Evolutionary conservation across 2,113 vertebrate genomes (phyloP).

Genomic region (Cololabis saira): DNA sequence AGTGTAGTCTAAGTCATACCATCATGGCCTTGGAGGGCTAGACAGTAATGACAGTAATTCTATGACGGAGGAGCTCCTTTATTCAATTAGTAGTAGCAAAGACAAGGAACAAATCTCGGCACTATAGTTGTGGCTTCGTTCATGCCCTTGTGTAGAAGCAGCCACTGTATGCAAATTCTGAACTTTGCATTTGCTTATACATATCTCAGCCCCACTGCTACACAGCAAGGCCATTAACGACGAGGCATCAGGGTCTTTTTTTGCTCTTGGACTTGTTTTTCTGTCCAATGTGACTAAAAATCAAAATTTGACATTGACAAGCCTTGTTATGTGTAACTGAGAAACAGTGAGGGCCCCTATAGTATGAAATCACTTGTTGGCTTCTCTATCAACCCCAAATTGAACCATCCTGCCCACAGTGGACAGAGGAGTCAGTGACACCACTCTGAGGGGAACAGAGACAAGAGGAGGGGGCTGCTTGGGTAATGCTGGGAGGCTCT

Average conservation of each 20-base stretch:
- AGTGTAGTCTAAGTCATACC: constrained; percentile 10
- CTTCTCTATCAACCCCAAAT: constrained; percentile 29
- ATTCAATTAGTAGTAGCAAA: constrained; percentile 17
- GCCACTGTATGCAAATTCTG: not conserved
- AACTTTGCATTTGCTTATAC: constrained; percentile 3
- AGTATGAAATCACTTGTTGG: constrained; percentile 10
- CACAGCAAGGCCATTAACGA: not conserved
- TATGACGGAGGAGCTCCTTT: constrained; percentile 13
- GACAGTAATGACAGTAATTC: constrained; percentile 22
- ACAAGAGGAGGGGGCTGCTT: constrained; percentile 72
- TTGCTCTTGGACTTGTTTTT: not conserved
- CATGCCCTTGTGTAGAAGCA: not conserved
- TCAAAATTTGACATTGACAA: not conserved
- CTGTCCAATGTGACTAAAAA: constrained; percentile 4
- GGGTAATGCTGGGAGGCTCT: constrained; percentile 82
- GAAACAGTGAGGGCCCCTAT: constrained; percentile 5
- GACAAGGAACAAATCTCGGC: not conserved
- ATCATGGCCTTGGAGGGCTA: constrained; percentile 12
- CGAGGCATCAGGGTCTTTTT: not conserved
- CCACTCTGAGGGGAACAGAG: constrained; percentile 66
- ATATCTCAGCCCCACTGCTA: not conserved
- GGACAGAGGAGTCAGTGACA: constrained; percentile 72
- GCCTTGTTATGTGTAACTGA: not conserved
- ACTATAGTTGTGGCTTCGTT: constrained; percentile 9
- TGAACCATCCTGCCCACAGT: constrained; percentile 49